Conservation (phyloP, 2,888 invertebrate genomes). For the Drosophila limbata region DNA sequence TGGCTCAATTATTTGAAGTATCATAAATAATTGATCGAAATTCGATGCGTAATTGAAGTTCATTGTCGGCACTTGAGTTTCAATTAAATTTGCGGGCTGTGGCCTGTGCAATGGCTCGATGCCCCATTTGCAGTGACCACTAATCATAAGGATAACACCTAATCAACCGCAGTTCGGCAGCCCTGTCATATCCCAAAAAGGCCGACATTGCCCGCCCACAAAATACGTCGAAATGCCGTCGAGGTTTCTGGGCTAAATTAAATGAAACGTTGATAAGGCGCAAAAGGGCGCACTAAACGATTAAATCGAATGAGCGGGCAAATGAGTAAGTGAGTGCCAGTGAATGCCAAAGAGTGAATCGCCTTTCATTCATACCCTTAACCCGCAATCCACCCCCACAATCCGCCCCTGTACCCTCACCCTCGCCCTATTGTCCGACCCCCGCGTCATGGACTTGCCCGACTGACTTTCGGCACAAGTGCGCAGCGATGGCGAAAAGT, state of each 20-base stretch:
- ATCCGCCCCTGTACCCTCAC: neutral
- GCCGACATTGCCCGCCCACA: slow-evolving; percentile 52
- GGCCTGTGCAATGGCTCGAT: slow-evolving; percentile 29
- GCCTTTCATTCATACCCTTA: slow-evolving; percentile 48
- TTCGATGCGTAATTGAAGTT: slow-evolving; percentile 38
- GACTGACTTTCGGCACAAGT: slow-evolving; percentile 82
- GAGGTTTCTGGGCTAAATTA: slow-evolving; percentile 68
- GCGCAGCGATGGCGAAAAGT: slow-evolving; percentile 82
- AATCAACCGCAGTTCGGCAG: slow-evolving; percentile 70
- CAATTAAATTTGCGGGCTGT: slow-evolving; percentile 47
- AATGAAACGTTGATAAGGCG: slow-evolving; percentile 82
- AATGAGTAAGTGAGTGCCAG: slow-evolving; percentile 67
- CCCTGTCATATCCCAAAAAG: slow-evolving; percentile 50
- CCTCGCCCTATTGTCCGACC: slow-evolving; percentile 23
- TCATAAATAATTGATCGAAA: slow-evolving; percentile 50
- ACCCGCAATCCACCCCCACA: neutral
- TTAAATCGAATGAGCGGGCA: slow-evolving; percentile 79
- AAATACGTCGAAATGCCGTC: slow-evolving; percentile 48
- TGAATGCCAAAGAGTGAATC: slow-evolving; percentile 24
- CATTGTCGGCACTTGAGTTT: slow-evolving; percentile 37
- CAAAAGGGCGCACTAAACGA: slow-evolving; percentile 81
- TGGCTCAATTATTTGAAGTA: slow-evolving; percentile 23
- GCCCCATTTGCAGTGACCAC: slow-evolving; percentile 66
- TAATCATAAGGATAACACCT: slow-evolving; percentile 81
- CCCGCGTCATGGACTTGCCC: slow-evolving; percentile 67